Evolutionary conservation across 2,113 vertebrate genomes (phyloP).

Genomic region (Eulemur rufifrons): DNA sequence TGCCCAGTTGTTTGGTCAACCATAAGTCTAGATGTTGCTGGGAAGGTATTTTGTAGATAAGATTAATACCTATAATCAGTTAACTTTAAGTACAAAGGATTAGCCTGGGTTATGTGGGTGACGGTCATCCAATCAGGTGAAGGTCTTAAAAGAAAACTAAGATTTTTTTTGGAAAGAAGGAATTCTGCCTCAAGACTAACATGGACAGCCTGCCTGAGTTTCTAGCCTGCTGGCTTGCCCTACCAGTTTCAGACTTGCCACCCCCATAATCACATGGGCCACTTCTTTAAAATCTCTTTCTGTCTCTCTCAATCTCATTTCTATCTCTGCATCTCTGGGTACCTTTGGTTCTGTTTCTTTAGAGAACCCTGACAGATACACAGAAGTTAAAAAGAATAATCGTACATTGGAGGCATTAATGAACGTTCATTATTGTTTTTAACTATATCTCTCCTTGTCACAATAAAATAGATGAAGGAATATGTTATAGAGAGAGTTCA

Average conservation of each 20-base stretch:
- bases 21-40: background rate
- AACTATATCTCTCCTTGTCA: background rate
- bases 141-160: background rate
- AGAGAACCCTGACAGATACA: background rate
- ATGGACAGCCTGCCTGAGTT: background rate
- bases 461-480: background rate
- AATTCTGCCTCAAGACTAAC: background rate
- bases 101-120: background rate
- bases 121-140: background rate
- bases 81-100: background rate
- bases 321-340: background rate
- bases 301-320: background rate
- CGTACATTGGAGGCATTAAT: background rate
- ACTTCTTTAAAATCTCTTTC: background rate
- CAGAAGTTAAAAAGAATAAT: background rate
- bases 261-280: background rate
- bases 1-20: background rate
- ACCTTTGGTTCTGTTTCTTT: slow-evolving; percentile 4
- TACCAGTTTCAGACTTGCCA: background rate
- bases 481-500: background rate
- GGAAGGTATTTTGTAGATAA: background rate
- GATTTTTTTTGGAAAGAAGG: background rate
- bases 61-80: background rate
- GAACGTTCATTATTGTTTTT: background rate
- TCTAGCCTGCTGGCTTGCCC: background rate